phyloP scores from a whole-genome alignment of 2,888 invertebrate species.

The Andrena minutula region DNA sequence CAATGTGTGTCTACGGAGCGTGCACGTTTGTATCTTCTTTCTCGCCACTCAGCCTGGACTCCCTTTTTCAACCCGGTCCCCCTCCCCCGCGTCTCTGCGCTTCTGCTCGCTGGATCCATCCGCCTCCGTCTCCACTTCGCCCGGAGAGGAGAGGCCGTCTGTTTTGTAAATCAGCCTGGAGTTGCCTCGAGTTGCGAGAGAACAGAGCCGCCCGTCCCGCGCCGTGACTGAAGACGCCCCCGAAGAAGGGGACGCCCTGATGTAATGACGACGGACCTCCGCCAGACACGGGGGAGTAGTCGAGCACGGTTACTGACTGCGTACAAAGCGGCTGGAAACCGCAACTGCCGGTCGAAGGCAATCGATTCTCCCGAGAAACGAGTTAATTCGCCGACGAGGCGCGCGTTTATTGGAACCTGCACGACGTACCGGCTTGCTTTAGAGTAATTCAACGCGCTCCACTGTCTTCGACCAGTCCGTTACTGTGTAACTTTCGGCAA shows the following conservation, averaged over 20 bases:
- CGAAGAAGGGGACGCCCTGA: conserved; percentile 15
- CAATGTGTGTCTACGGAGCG: conserved; percentile 62
- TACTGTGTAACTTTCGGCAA: conserved; percentile 10
- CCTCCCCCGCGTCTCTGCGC: conserved; percentile 13
- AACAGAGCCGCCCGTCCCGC: neutral
- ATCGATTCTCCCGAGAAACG: conserved; percentile 25
- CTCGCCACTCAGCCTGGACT: conserved; percentile 10
- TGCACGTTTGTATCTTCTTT: conserved; percentile 44
- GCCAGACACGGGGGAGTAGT: conserved; percentile 42
- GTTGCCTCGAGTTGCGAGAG: conserved; percentile 56
- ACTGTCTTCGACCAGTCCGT: neutral
- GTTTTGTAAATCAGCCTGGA: conserved; percentile 66
- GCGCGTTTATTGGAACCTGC: conserved; percentile 38
- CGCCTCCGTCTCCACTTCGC: neutral
- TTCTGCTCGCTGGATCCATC: no score
- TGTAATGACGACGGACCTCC: conserved; percentile 8
- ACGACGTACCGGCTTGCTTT: conserved; percentile 25
- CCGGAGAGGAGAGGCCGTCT: conserved; percentile 49
- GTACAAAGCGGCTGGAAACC: conserved; percentile 36
- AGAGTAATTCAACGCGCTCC: conserved; percentile 25
- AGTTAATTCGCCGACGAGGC: conserved; percentile 40
- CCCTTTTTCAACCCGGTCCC: conserved; percentile 12
- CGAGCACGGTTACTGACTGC: conserved; percentile 38
- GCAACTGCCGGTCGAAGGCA: conserved; percentile 22
- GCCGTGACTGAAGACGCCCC: neutral